Evolutionary conservation across 1,140 invertebrate species (phyloP).

Genomic region (Diachasmimorpha longicaudata): DNA sequence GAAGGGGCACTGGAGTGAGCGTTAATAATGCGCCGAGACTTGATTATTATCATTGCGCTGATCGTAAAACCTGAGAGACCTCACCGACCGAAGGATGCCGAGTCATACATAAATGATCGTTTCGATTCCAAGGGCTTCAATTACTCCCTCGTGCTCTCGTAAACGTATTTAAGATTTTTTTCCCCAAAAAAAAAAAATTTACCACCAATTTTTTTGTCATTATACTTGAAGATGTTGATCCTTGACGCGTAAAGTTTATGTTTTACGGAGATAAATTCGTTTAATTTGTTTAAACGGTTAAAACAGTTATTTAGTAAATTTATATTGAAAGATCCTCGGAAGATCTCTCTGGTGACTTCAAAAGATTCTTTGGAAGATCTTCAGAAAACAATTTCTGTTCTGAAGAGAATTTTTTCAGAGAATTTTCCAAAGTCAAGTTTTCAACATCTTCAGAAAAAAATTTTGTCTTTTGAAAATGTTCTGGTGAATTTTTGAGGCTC

Average conservation of each 20-base stretch:
- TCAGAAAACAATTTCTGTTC: no score
- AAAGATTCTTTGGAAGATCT: no score
- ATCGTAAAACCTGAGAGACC: conserved; percentile 4
- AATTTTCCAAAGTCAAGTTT: no score
- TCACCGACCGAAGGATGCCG: background rate
- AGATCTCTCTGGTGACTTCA: no score
- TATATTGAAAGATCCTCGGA: no score
- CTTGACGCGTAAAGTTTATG: conserved; percentile 1
- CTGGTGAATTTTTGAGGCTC: no score
- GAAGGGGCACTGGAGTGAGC: background rate
- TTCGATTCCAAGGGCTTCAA: conserved; percentile 3
- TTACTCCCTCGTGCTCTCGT: background rate
- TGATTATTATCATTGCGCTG: conserved; percentile 19
- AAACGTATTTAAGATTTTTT: no score
- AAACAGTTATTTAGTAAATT: no score
- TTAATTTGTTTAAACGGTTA: no score
- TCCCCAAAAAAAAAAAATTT: background rate
- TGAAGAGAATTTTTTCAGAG: no score
- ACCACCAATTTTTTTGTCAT: background rate
- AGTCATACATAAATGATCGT: conserved; percentile 3
- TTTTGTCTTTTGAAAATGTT: no score
- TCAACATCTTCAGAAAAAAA: no score
- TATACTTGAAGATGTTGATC: background rate
- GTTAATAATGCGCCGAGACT: conserved; percentile 10
- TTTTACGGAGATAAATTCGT: background rate